Conservation (phyloP, 2,113 vertebrate species). For the Peromyscus leucopus region DNA sequence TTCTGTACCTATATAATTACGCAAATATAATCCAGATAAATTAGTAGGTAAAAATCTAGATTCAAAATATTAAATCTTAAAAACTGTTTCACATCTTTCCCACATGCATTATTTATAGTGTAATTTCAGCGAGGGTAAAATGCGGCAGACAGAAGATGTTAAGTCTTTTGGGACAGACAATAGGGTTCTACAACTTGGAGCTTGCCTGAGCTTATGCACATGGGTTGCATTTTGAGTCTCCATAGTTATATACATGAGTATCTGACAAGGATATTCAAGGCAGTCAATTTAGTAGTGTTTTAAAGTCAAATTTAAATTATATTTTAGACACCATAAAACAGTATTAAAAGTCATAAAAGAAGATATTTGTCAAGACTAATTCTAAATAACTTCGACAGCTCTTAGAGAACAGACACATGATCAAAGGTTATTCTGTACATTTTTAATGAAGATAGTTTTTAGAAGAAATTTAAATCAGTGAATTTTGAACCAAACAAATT, state of each 20-base stretch:
- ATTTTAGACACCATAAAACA: constrained; percentile 5
- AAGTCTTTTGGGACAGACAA: background rate
- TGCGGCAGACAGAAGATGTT: background rate
- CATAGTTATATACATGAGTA: background rate
- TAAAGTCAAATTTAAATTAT: constrained; percentile 13
- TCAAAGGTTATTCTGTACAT: background rate
- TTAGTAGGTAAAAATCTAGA: constrained; percentile 18
- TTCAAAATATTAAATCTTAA: constrained; percentile 5
- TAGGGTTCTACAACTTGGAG: background rate
- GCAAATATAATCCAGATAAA: background rate
- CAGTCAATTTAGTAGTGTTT: background rate
- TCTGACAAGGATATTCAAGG: background rate
- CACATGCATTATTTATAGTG: background rate
- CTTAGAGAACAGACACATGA: background rate
- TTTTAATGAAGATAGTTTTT: background rate
- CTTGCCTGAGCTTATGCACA: background rate
- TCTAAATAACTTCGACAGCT: background rate
- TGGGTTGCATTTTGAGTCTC: background rate
- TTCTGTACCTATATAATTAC: background rate
- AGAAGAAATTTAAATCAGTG: background rate
- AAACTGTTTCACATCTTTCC: background rate
- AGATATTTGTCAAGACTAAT: background rate
- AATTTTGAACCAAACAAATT: background rate
- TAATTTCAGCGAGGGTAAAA: background rate
- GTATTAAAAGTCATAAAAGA: background rate